These are phyloP conservation scores for Limnephilus marmoratus DNA, from an alignment of 2,888 invertebrate species.

Conservation along the genomic window DNA sequence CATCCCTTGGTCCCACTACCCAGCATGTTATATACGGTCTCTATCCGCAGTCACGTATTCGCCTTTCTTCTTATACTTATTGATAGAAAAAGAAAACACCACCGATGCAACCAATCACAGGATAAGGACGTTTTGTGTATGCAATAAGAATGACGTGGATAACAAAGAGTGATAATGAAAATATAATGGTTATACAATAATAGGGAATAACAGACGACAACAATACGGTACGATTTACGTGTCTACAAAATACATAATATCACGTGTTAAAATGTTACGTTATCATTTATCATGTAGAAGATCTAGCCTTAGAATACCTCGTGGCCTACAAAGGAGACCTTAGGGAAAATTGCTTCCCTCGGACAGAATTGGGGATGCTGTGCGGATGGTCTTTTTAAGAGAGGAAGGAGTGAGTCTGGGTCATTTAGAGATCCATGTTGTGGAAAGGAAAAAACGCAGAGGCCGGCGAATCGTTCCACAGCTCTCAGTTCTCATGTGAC, in stretches of 20 bases:
- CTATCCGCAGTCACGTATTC: background rate
- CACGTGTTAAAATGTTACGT: background rate
- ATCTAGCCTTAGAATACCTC: background rate
- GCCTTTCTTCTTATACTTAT: background rate
- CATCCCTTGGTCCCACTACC: background rate
- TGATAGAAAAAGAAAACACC: background rate
- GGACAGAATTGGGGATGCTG: too few relatives aligned
- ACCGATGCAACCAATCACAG: background rate
- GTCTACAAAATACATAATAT: background rate
- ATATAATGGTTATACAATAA: background rate
- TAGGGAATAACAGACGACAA: background rate
- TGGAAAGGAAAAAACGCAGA: too few relatives aligned
- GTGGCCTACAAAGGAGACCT: background rate
- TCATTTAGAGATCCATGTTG: too few relatives aligned
- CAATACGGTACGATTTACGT: background rate
- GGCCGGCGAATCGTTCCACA: too few relatives aligned
- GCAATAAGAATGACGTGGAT: background rate
- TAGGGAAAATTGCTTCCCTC: too few relatives aligned
- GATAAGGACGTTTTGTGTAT: background rate
- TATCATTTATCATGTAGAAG: too few relatives aligned
- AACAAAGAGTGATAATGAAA: background rate
- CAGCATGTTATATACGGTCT: background rate
- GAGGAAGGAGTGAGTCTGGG: too few relatives aligned
- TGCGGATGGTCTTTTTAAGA: too few relatives aligned
- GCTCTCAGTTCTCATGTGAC: too few relatives aligned